Evolutionary conservation across 2,888 invertebrate genomes (phyloP), one percentile per base, ranked within the genome.

Genomic region (Drosophila pegasa): DNA sequence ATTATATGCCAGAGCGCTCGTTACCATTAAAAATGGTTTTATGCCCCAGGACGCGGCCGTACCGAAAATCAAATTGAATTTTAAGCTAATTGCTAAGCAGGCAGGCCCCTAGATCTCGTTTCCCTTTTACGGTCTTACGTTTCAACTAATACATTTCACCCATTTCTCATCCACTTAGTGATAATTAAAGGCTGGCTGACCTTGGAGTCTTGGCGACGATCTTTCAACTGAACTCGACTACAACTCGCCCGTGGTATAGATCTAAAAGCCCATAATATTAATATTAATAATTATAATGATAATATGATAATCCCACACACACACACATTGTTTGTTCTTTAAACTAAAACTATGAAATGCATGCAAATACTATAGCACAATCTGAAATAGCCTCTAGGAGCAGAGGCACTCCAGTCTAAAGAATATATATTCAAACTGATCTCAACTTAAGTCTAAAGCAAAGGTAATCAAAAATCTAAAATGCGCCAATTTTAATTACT

Each of bases 391-490:
- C 64, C 65, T 58, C 43, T 41, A 65, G 37, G 9, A 27, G 25
- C 38, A n/a, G 47, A 14, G 56, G 25, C 40, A 40, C 33, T 41
- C 14, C 37, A 45, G 10, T n/a, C 29, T 47, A 62, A 73, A 58
- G 48, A 51, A 60, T 75, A 84, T 50, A 61, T 75, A 85, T 80
- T 81, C 68, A 72, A 78, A 81, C 68, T 82, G 82, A 82, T 82
- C 82, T 82, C 88, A 82, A 61, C 31, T 68, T 55, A 75, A 73
- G 66, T 57, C 54, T 59, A 69, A 56, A 54, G 37, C 35, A 57
- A 58, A 59, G 31, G 37, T 66, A 59, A 72, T 56, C 33, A 52
- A 33, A 25, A 16, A 56, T 65, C 33, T 47, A 25, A 33, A 41
- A n/a, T 41, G 41, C 22, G 55, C 31, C 25, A 20, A 9, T 12